Conservation (phyloP, 2,113 vertebrate species). For the Charina bottae region DNA sequence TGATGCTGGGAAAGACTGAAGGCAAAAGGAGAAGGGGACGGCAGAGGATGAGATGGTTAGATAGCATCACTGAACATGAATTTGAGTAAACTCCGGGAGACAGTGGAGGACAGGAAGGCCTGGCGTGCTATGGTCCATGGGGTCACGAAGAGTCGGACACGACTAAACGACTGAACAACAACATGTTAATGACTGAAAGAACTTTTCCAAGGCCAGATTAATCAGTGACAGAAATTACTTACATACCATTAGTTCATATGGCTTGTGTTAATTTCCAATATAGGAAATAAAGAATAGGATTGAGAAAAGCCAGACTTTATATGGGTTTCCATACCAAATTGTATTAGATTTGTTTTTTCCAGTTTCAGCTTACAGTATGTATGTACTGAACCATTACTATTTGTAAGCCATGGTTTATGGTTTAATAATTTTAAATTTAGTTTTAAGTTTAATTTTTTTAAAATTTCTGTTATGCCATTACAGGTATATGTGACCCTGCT, state of each 20-base stretch:
- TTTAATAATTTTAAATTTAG: neutral
- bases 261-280: neutral
- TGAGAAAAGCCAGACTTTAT: neutral
- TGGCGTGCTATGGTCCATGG: no score
- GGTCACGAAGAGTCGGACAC: no score
- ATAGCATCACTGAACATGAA: no score
- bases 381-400: neutral
- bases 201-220: neutral
- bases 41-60: no score
- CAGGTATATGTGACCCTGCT: neutral
- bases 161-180: no score
- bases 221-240: neutral
- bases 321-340: neutral
- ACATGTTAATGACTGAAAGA: neutral
- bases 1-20: no score
- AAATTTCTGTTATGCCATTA: neutral
- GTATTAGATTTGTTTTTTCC: neutral
- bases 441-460: neutral
- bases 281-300: neutral
- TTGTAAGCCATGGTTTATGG: no score
- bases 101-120: no score
- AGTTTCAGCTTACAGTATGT: neutral
- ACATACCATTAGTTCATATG: neutral
- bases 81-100: no score
- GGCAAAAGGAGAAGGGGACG: no score